Evolutionary conservation across 2,113 vertebrate species (phyloP), one percentile per base, ranked within the genome.

Genomic region (Passerina amoena): DNA sequence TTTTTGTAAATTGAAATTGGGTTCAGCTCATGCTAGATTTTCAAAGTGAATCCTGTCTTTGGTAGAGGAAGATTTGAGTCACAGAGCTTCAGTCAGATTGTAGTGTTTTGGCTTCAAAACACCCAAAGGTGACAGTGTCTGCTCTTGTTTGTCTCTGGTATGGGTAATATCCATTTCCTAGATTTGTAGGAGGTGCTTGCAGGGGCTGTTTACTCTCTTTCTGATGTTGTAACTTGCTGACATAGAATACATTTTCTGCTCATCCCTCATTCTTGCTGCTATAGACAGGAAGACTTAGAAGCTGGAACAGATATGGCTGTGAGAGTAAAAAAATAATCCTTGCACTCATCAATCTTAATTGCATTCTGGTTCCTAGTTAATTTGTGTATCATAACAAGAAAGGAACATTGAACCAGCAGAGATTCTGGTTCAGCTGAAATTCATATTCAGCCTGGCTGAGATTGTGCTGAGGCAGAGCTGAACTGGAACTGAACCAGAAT

Each of bases 401-500:
- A 81, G 64, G 24, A 56, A 64, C 35, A 47, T 17, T 54, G 35
- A 88, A 92, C 56, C 60, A 86, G 42, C 35, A 70, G 33, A 66
- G 56, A 81, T 54, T 72, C 68, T 91, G 33, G 33, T 70, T 77
- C 64, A 86, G 56, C 45, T 89, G 69, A 91, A 91, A 95, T 83
- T 81, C n/a, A 17, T 54, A 66, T 71, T 86, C 72, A 71, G 56
- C 57, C 73, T 84, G 77, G n/a, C 51, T 86, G 51, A 35, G 53
- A 54, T 84, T 78, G 54, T 38, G 53, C 72, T 4, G 5, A 91
- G 48, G 70, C 8, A 3, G 60, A 93, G 61, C 7, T 82, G 56
- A 84, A 89, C 60, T 89, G 84, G 72, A 89, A 71, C 33, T 47
- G 87, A 94, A 81, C 54, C 37, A 88, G 72, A 77, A 88, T 78